Percentiles rank a stretch among this genome's conserved stretches.
Conservation (phyloP, 1,140 invertebrate species). For the Grapholita molesta region DNA sequence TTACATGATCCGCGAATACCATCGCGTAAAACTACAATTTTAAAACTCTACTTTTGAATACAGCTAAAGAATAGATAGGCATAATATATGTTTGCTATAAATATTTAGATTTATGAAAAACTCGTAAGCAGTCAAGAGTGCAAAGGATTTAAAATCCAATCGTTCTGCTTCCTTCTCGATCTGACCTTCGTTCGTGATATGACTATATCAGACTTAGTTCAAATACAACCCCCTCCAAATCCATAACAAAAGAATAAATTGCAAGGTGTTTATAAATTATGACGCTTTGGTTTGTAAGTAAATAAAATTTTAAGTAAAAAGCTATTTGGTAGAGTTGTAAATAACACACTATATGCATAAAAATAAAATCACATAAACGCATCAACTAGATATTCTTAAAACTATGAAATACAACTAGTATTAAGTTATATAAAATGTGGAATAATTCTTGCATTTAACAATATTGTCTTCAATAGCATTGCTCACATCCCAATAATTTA, state of each 20-base stretch:
- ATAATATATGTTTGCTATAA: constrained; percentile 18
- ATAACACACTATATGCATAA: neutral
- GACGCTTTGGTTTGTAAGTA: neutral
- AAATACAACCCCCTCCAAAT: constrained; percentile 12
- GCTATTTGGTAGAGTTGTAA: neutral
- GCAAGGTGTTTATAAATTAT: neutral
- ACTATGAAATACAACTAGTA: constrained; percentile 61
- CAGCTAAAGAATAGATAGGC: constrained; percentile 32
- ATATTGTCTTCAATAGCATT: constrained; percentile 74
- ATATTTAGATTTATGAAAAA: constrained; percentile 2
- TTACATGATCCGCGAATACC: constrained; percentile 8
- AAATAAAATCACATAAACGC: constrained; percentile 10
- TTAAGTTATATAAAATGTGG: constrained; percentile 70
- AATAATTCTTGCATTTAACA: constrained; percentile 68
- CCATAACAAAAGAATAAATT: neutral
- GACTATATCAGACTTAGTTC: constrained; percentile 35
- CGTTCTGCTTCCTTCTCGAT: neutral
- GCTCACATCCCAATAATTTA: constrained; percentile 48
- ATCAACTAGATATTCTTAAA: constrained; percentile 51
- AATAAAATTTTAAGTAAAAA: neutral
- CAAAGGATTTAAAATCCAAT: constrained; percentile 1
- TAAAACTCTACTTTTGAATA: constrained; percentile 33
- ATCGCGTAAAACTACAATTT: constrained; percentile 32
- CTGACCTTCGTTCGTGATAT: constrained; percentile 29
- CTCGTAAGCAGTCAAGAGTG: neutral